Conservation (phyloP, 2,113 vertebrate species). For the Anthoscopus minutus region DNA sequence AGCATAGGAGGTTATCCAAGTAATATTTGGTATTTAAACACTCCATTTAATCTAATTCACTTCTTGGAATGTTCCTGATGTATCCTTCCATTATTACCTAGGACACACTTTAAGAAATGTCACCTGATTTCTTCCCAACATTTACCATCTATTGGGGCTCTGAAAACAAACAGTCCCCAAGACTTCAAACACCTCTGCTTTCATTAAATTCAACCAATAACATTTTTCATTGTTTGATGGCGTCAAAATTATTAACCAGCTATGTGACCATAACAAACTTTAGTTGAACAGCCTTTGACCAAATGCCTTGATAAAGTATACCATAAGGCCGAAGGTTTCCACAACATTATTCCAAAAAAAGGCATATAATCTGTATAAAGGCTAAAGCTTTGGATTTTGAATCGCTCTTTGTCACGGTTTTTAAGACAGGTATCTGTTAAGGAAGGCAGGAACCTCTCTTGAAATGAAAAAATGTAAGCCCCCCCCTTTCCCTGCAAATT, state of each 20-base stretch:
- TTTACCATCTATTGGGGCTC: neutral
- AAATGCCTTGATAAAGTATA: neutral
- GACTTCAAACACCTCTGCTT: neutral
- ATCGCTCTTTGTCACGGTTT: too few relatives aligned
- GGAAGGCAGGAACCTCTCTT: too few relatives aligned
- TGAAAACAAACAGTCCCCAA: neutral
- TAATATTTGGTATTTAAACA: neutral
- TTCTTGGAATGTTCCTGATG: neutral
- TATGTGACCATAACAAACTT: neutral
- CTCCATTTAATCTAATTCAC: neutral
- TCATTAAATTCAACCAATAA: neutral
- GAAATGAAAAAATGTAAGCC: too few relatives aligned
- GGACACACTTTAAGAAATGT: neutral
- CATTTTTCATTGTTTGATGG: neutral
- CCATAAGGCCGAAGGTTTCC: neutral
- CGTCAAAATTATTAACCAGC: neutral
- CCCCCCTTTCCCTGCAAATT: too few relatives aligned
- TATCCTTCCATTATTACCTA: neutral
- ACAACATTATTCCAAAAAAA: neutral
- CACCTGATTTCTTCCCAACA: neutral
- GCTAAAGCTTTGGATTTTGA: neutral
- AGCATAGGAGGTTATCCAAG: neutral
- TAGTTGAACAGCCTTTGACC: neutral
- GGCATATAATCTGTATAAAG: neutral
- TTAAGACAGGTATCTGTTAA: too few relatives aligned